Evolutionary conservation across 2,888 invertebrate species (phyloP), one percentile per base, ranked within the genome.

Genomic region (Mamestra brassicae): DNA sequence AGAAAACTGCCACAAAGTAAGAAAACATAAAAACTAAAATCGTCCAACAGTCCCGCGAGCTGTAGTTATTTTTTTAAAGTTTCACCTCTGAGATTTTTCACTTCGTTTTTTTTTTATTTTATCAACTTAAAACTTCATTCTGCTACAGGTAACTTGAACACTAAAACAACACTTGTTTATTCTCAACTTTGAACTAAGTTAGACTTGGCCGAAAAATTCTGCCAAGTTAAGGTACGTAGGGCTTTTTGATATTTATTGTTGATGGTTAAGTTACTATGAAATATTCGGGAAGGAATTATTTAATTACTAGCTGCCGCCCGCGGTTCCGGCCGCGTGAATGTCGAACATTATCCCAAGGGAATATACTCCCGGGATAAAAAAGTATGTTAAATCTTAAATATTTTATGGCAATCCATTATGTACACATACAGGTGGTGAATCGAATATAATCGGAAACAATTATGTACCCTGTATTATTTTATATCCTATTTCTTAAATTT

Each of bases 111-210:
- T 81, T 82, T 84, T 85, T 76, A 54, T 76, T 85, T 80, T 83
- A 79, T 77, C 79, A 77, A 86, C 85, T 85, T 84, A 70, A 78
- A 85, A 86, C 82, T 82, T 77, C 67, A 70, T 85, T 84, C 76
- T 74, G 66, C 80, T 42, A 69, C 81, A 88, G 86, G 86, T 87
- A 88, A 81, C 83, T 88, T 85, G 84, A 87, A 74, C 81, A 84
- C 75, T 83, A 76, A 83, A 85, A 87, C 87, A 89, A 87, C 88
- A 88, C 90, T 90, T 89, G 89, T 87, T 89, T 89, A 88, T 87
- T 84, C 81, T 72, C 63, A 77, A 68, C 70, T 83, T 60, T 72
- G 78, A 86, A 79, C 72, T 78, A 85, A 89, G 83, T 90, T 87
- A 74, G 42, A 50, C 64, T 71, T 73, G 13, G 47, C 65, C 71